Percentiles rank a stretch among this genome's conserved stretches.
These are phyloP conservation scores for Aphaenogaster ashmeadi DNA, from an alignment of 1,140 invertebrate genomes.

Conservation along the genomic window DNA sequence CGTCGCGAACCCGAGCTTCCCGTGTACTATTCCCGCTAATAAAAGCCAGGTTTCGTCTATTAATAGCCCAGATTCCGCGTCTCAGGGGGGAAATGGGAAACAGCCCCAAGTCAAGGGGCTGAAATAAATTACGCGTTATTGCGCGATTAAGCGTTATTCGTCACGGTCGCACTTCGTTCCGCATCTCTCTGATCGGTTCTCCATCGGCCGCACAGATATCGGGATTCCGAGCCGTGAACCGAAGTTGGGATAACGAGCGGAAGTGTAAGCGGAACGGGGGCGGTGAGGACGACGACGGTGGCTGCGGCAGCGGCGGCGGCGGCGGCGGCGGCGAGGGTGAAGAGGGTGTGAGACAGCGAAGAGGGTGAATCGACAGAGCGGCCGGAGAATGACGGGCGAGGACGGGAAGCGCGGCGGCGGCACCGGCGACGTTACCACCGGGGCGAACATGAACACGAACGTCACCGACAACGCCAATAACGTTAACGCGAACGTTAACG, in stretches of 20 bases:
- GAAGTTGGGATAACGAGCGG: slow-evolving; percentile 64
- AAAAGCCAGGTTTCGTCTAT: slow-evolving; percentile 14
- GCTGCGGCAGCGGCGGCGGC: slow-evolving; percentile 70
- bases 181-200: slow-evolving; percentile 54
- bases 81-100: not conserved
- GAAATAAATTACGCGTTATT: slow-evolving; percentile 8
- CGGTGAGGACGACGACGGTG: slow-evolving; percentile 60
- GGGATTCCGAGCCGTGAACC: slow-evolving; percentile 71
- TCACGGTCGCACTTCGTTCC: slow-evolving; percentile 17
- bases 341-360: slow-evolving; percentile 77
- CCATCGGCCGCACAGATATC: slow-evolving; percentile 71
- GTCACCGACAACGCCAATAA: slow-evolving; percentile 75
- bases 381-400: slow-evolving; percentile 84
- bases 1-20: not conserved
- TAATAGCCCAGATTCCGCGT: not conserved
- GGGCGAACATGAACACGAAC: slow-evolving; percentile 68
- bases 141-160: slow-evolving; percentile 12
- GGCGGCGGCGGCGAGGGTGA: slow-evolving; percentile 70
- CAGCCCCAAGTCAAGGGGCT: not conserved
- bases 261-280: slow-evolving; percentile 65
- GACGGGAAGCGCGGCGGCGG: slow-evolving; percentile 83
- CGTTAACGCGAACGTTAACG: slow-evolving; percentile 79
- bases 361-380: slow-evolving; percentile 71
- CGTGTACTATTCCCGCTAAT: not conserved
- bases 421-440: slow-evolving; percentile 69